Evolutionary conservation across 1,140 invertebrate genomes (phyloP), one percentile per base, ranked within the genome.

Genomic region (Cecropterus lyciades): DNA sequence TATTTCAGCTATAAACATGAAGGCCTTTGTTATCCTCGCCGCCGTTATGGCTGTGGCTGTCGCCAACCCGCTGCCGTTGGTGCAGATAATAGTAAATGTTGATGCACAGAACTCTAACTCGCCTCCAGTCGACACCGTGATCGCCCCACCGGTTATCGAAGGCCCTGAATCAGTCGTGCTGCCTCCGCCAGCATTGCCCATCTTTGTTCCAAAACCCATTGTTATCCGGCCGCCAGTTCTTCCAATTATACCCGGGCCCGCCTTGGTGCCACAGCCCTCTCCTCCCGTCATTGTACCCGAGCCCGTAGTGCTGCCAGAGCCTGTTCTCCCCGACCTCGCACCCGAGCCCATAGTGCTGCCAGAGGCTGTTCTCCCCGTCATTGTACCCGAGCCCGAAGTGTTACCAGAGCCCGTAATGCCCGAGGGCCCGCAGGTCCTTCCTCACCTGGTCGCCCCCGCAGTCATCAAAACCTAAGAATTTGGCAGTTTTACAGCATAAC

Each of bases 31-130:
- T 30, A 74, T 67, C 11, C 33, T 82, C 11, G 42, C 77, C 13
- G 77, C 77, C 53, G 27, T 84, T 4, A 17, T 77, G 63, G 79
- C 78, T 8, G 62, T 84, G 49, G 74, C 78, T 8, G 64, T 55
- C 0, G 82, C 79, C 65, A 74, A 72, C 33, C 82, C 82, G 0
- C 52, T 78, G 56, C 77, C 77, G 9, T 37, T 82, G 16, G 79
- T 84, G 63, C 82, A 84, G 68, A 69, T 82, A 43, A 72, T 82
- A 55, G 72, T 84, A 10, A 82, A 82, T 69, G 68, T 80, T 0
- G 68, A 75, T 16, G 70, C 65, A 10, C 52, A 37, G 10, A 30
- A 20, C 11, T 16, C 20, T 14, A 51, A 24, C 16, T 13, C 1
- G 13, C 40, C 40, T 0, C 46, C 30, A 13, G 16, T 16, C 5